Conservation (phyloP, 2,113 vertebrate genomes). For the Odontophorus gujanensis region DNA sequence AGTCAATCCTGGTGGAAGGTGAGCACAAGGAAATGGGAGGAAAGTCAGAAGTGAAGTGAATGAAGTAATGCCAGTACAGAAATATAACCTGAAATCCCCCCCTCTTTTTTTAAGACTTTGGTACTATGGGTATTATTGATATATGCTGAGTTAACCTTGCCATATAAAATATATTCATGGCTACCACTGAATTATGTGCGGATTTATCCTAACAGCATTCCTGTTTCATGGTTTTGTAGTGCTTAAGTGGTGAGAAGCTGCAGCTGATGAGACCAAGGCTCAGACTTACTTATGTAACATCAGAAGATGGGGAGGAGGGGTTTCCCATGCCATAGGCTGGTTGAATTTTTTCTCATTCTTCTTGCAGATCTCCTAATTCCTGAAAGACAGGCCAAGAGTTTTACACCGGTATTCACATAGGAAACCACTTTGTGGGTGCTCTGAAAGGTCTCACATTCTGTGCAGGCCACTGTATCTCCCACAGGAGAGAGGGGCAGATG, state of each 20-base stretch:
- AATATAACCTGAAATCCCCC: background rate
- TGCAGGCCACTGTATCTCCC: background rate
- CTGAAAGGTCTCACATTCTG: background rate
- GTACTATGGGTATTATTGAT: background rate
- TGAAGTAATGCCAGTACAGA: background rate
- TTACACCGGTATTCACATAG: background rate
- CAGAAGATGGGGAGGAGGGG: background rate
- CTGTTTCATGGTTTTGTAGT: background rate
- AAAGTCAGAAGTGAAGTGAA: background rate
- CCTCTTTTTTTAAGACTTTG: background rate
- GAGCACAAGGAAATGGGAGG: background rate
- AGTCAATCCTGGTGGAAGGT: background rate
- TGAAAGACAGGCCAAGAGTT: background rate
- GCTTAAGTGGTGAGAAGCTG: background rate
- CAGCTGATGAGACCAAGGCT: background rate
- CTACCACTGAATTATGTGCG: background rate
- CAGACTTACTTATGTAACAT: background rate
- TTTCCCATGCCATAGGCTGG: background rate
- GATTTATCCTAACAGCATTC: background rate
- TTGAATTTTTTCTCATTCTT: background rate
- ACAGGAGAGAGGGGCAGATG: background rate
- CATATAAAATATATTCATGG: background rate
- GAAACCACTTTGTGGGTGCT: background rate
- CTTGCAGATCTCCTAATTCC: background rate
- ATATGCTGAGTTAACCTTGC: background rate